Conservation (phyloP, 2,888 invertebrate genomes). For the Serrognathus titanus region DNA sequence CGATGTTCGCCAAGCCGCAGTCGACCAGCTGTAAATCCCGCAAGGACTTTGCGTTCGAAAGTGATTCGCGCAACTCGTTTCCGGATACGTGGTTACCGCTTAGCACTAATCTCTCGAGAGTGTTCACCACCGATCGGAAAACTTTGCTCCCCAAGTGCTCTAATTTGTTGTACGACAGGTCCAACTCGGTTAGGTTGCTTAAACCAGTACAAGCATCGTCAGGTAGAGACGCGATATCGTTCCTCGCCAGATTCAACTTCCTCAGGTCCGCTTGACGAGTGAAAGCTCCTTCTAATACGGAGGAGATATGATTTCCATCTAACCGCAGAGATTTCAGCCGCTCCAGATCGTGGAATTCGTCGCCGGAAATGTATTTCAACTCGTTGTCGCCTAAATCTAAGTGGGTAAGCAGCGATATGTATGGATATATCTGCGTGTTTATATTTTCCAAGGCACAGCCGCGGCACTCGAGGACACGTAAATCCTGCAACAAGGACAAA, state of each 20-base stretch:
- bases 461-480: slow-evolving; percentile 69
- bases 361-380: slow-evolving; percentile 64
- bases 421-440: slow-evolving; percentile 72
- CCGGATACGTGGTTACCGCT: slow-evolving; percentile 65
- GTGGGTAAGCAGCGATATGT: slow-evolving; percentile 65
- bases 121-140: slow-evolving; percentile 57
- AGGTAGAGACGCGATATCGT: slow-evolving; percentile 67
- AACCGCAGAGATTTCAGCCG: slow-evolving; percentile 61
- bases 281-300: slow-evolving; percentile 66
- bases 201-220: slow-evolving; percentile 69
- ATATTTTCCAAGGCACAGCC: slow-evolving; percentile 68
- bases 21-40: slow-evolving; percentile 58
- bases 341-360: slow-evolving; percentile 65
- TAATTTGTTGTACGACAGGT: slow-evolving; percentile 72
- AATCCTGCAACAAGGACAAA: slow-evolving; percentile 55
- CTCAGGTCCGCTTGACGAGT: slow-evolving; percentile 54
- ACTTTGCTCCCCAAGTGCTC: slow-evolving; percentile 59
- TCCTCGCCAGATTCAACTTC: slow-evolving; percentile 61
- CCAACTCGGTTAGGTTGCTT: slow-evolving; percentile 63
- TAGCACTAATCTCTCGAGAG: slow-evolving; percentile 62
- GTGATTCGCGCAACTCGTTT: slow-evolving; percentile 52
- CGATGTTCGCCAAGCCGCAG: slow-evolving; percentile 57
- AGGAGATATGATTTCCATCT: slow-evolving; percentile 72
- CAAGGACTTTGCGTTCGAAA: slow-evolving; percentile 55
- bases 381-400: slow-evolving; percentile 75